phyloP scores from a whole-genome alignment of 2,113 vertebrate species.

The Chauna torquata region DNA sequence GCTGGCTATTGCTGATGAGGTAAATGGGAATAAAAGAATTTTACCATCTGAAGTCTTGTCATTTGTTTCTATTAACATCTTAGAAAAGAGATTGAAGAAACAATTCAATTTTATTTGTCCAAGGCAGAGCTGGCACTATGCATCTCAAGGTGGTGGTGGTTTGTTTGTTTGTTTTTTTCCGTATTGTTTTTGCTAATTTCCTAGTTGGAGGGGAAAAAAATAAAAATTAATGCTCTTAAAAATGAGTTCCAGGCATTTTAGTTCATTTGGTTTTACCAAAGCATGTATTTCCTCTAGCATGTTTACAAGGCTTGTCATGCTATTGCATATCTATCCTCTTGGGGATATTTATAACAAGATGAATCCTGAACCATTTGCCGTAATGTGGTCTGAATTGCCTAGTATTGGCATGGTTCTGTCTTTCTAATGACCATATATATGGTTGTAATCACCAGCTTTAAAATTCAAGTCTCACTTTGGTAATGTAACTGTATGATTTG shows the following conservation, averaged over 20 bases:
- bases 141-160: constrained; percentile 67
- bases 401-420: not conserved
- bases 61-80: not conserved
- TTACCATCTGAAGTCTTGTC: not conserved
- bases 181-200: not conserved
- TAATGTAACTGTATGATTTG: not conserved
- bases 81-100: constrained; percentile 74
- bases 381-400: not conserved
- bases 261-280: not conserved
- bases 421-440: not conserved
- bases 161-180: constrained; percentile 4
- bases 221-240: not conserved
- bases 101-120: constrained; percentile 74
- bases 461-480: not conserved
- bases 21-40: not conserved
- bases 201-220: constrained; percentile 39
- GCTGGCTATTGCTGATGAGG: not conserved
- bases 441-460: not conserved
- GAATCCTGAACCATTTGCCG: not conserved
- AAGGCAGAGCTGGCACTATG: constrained; percentile 73
- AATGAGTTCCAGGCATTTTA: not conserved
- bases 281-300: not conserved
- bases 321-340: not conserved
- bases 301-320: not conserved
- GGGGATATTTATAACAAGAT: not conserved